Evolutionary conservation across 2,113 vertebrate species (phyloP), one percentile per base, ranked within the genome.

Genomic region (Nycticorax nycticorax): DNA sequence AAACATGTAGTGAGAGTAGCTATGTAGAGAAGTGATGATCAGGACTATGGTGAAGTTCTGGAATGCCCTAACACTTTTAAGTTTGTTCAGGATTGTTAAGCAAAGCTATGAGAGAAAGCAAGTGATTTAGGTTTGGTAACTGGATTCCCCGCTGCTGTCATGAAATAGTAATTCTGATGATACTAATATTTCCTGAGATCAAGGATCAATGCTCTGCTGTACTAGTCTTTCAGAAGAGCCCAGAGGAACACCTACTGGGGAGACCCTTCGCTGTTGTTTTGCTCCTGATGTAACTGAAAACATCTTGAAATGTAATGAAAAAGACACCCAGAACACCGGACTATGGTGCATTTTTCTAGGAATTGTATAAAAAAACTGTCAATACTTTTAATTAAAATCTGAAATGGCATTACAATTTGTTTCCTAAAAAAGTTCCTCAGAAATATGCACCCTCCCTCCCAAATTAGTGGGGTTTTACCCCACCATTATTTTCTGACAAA

Each of bases 321-420:
- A 73, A 2, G 7, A 47, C 12, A 9, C 19, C 7, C 33, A 33
- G 19, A 67, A 50, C 37, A 53, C 10, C 8, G 21, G 17, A 63
- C 10, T 82, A 47, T 2, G 19, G 20, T 53, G 32, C 1, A 16
- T 28, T 53, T 80, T 35, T 59, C 35, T 22, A 35, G 63, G 76
- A 91, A 41, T 28, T 4, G 4, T 66, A 35, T 45, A 5, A 45
- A 60, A 45, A 60, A 60, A 8, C 4, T 79, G 32, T 26, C 19
- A 53, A 20, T 80, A 45, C 2, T 50, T 37, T 14, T 12, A 45
- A 41, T 27, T 66, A 43, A 74, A 47, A 50, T 53, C 21, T 66
- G 33, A 66, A 91, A 35, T 0, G 9, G 5, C 5, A 7, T 64
- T 69, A 32, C 0, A 1, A 8, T 60, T 84, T 53, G 6, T 45